Evolutionary conservation across 2,888 invertebrate species (phyloP), one percentile per base, ranked within the genome.

Genomic region (Xylota sylvarum): DNA sequence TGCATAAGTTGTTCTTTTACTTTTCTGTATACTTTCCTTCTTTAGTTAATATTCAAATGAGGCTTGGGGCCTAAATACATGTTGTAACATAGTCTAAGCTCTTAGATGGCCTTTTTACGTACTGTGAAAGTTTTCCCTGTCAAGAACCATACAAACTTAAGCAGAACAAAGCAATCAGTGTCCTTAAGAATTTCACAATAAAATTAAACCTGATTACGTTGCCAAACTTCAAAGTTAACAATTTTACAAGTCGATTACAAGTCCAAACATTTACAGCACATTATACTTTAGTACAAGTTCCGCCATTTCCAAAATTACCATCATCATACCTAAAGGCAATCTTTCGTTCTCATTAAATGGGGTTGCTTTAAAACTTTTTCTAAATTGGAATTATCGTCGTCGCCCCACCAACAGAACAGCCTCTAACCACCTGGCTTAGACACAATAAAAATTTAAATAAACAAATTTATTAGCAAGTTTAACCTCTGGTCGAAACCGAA

Each of bases 401-500:
- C 17, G 5, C 14, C 6, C 32, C 9, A 23, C 1, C 56, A 35
- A 40, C 12, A n/a, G 40, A 14, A 43, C 43, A 43, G n/a, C n/a
- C n/a, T n/a, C n/a, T n/a, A n/a, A n/a, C n/a, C n/a, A 43, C 43
- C n/a, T 43, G 5, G 14, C 14, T n/a, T 43, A 43, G 2, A 43
- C 14, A 5, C 7, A 37, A 37, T 17, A 35, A 27, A 62, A 60
- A 40, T 60, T 43, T 14, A 62, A 62, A 62, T 43, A 62, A 62
- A 62, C 62, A 62, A 62, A 62, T 40, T 62, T 43, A 62, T 62
- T 23, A 12, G 9, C 23, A 62, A 43, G 40, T 62, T 62, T 7
- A 43, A 43, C n/a, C 62, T n/a, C 37, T 37, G 19, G 37, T n/a
- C 62, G 14, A 37, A 35, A 17, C 19, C 37, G 10, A 43, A 19